phyloP scores from a whole-genome alignment of 2,888 invertebrate genomes.

The Halocaridina rubra region DNA sequence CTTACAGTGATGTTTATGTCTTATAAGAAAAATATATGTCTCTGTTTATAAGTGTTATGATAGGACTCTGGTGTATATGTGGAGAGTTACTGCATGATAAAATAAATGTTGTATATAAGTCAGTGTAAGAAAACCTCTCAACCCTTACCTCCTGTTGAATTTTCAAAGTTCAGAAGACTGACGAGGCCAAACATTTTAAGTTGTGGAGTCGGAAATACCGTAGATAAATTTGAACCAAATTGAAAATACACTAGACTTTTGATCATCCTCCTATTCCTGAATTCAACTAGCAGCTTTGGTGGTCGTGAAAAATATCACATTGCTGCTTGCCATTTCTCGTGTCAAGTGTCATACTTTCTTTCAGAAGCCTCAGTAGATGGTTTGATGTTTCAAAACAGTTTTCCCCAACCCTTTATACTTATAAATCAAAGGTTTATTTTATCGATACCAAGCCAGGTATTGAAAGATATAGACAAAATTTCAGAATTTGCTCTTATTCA shows the following conservation, averaged over 20 bases:
- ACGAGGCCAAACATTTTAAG: background rate
- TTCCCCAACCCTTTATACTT: background rate
- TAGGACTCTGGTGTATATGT: background rate
- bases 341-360: too few relatives aligned
- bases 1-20: background rate
- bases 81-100: background rate
- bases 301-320: too few relatives aligned
- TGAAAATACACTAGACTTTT: too few relatives aligned
- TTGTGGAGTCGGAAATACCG: too few relatives aligned
- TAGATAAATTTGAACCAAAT: too few relatives aligned
- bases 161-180: background rate
- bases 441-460: too few relatives aligned
- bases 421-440: background rate
- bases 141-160: background rate
- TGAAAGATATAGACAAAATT: too few relatives aligned
- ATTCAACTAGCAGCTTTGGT: background rate
- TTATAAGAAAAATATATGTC: background rate
- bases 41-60: constrained; percentile 19
- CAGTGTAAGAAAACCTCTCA: constrained; percentile 17
- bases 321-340: too few relatives aligned
- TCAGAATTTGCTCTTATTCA: too few relatives aligned
- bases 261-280: too few relatives aligned
- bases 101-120: constrained; percentile 18
- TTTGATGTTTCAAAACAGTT: background rate
- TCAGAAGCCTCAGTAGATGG: background rate